Evolutionary conservation across 2,113 vertebrate species (phyloP).

Genomic region (Ictalurus punctatus): DNA sequence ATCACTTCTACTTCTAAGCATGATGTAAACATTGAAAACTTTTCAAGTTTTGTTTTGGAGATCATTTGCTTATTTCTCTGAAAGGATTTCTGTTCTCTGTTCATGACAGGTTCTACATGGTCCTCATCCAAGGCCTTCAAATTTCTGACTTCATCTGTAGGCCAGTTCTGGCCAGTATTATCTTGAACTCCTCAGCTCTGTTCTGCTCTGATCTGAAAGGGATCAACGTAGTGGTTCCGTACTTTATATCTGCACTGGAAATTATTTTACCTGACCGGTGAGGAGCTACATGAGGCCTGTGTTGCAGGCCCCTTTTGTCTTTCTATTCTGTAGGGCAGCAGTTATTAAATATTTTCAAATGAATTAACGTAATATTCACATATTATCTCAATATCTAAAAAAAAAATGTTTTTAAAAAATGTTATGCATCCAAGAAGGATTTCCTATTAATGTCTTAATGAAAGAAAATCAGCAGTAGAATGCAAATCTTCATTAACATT

Average conservation of each 20-base stretch:
- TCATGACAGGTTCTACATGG: conserved; percentile 88
- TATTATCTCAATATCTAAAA: background rate
- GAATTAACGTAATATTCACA: background rate
- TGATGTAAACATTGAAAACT: background rate
- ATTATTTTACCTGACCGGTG: conserved; percentile 91
- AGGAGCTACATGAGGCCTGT: conserved; percentile 31
- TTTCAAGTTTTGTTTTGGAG: background rate
- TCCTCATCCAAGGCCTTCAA: conserved; percentile 90
- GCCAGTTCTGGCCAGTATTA: conserved; percentile 86
- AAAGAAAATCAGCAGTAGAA: background rate
- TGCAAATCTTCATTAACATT: background rate
- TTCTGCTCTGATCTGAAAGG: conserved; percentile 93
- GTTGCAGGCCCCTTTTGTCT: background rate
- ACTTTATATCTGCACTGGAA: conserved; percentile 90
- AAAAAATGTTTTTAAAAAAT: background rate
- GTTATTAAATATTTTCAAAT: background rate
- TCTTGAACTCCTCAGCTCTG: conserved; percentile 88
- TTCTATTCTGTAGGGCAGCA: background rate
- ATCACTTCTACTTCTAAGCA: background rate
- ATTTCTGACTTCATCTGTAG: conserved; percentile 85
- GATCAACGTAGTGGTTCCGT: conserved; percentile 88
- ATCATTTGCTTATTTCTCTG: background rate
- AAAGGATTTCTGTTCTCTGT: background rate
- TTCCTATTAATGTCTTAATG: background rate
- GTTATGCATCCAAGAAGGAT: background rate